phyloP scores from a whole-genome alignment of 2,888 invertebrate species.

The Allacma fusca region DNA sequence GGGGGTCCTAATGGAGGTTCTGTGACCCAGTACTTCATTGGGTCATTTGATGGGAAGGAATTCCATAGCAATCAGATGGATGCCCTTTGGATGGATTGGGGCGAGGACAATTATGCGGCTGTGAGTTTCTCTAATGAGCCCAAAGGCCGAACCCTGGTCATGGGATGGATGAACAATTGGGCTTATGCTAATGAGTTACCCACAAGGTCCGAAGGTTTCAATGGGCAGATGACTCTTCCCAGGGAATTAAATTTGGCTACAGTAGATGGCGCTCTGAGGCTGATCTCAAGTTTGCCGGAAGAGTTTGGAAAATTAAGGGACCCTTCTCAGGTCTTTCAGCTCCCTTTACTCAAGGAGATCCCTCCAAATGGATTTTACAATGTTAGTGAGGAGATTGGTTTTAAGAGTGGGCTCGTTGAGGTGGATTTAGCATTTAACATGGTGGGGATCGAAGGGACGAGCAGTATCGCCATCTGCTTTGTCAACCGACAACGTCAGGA shows the following conservation, averaged over 20 bases:
- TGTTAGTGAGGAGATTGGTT: constrained; percentile 17
- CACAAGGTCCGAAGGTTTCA: constrained; percentile 42
- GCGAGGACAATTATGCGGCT: constrained; percentile 59
- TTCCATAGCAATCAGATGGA: constrained; percentile 43
- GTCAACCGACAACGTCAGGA: constrained; percentile 22
- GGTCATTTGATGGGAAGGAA: constrained; percentile 49
- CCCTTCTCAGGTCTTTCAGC: neutral
- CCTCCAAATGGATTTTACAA: neutral
- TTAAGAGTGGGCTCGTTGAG: constrained; percentile 40
- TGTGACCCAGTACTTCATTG: constrained; percentile 58
- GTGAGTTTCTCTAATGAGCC: constrained; percentile 56
- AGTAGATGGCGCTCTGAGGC: constrained; percentile 13
- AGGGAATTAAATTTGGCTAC: constrained; percentile 31
- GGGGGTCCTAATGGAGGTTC: constrained; percentile 59
- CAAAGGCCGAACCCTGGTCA: constrained; percentile 32
- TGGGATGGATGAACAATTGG: constrained; percentile 59
- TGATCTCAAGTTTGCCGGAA: constrained; percentile 20
- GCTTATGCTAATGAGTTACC: constrained; percentile 50
- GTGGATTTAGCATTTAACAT: constrained; percentile 45
- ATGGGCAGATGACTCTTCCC: constrained; percentile 59
- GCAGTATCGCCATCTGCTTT: constrained; percentile 39
- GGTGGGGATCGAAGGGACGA: constrained; percentile 1
- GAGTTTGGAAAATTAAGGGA: constrained; percentile 29
- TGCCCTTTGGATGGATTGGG: constrained; percentile 59
- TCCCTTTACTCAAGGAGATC: neutral